Conservation (phyloP, 2,888 invertebrate species). For the Hypomecis atomaria region DNA sequence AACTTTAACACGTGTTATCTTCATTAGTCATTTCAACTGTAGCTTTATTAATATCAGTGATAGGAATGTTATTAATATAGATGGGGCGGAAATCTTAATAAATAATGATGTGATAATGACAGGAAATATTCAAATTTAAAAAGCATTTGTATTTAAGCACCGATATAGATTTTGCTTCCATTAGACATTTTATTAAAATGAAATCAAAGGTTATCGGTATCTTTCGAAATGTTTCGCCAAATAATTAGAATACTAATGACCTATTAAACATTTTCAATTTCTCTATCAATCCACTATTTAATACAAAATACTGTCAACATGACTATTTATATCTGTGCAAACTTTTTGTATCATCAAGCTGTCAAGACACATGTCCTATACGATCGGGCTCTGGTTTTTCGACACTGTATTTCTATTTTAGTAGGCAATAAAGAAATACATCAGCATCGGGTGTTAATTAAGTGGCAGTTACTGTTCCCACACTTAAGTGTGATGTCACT, state of each 20-base stretch:
- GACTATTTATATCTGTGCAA: slow-evolving; percentile 1
- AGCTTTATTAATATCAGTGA: slow-evolving; percentile 15
- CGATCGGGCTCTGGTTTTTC: slow-evolving; percentile 33
- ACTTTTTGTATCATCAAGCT: slow-evolving; percentile 16
- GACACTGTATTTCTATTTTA: slow-evolving; percentile 32
- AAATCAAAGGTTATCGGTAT: not conserved
- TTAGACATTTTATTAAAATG: not conserved
- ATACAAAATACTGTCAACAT: too few species aligned
- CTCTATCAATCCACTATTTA: too few species aligned
- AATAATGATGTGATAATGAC: slow-evolving; percentile 8
- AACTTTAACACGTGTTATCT: slow-evolving; percentile 36
- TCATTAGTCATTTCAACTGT: slow-evolving; percentile 30
- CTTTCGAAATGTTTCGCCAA: not conserved
- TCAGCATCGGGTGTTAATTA: slow-evolving; percentile 61
- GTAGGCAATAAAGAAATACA: slow-evolving; percentile 57
- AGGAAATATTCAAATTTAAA: slow-evolving; percentile 15
- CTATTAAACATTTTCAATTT: not conserved
- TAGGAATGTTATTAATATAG: slow-evolving; percentile 12
- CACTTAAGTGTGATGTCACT: slow-evolving; percentile 58
- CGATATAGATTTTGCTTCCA: slow-evolving; percentile 6
- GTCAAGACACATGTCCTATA: slow-evolving; percentile 33
- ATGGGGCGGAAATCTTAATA: slow-evolving; percentile 20
- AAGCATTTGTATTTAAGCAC: not conserved
- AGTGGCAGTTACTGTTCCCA: slow-evolving; percentile 61
- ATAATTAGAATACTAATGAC: not conserved